phyloP scores from a whole-genome alignment of 2,888 invertebrate genomes.

The Falcaria lacertinaria region DNA sequence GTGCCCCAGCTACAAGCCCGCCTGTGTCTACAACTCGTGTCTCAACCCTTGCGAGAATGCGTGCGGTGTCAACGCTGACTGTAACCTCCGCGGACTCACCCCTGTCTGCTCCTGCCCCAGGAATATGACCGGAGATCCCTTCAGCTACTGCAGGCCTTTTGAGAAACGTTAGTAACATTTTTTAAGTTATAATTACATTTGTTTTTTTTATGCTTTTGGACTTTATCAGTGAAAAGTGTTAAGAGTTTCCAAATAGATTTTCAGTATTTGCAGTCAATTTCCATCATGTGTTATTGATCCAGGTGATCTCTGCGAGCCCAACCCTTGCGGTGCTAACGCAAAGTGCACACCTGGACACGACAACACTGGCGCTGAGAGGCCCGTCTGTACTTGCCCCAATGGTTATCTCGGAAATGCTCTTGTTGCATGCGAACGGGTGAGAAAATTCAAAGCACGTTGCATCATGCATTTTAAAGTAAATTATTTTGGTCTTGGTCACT shows the following conservation, averaged over 20 bases:
- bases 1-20: slow-evolving; percentile 87
- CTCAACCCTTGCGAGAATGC: slow-evolving; percentile 90
- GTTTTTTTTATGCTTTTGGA: too few relatives aligned
- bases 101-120: slow-evolving; percentile 92
- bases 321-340: slow-evolving; percentile 91
- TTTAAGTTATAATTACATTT: neutral
- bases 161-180: slow-evolving; percentile 81
- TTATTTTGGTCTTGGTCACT: too few relatives aligned
- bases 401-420: slow-evolving; percentile 90
- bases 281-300: neutral
- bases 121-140: slow-evolving; percentile 93
- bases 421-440: slow-evolving; percentile 81
- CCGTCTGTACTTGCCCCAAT: slow-evolving; percentile 90
- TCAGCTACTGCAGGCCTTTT: slow-evolving; percentile 88
- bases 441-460: too few relatives aligned
- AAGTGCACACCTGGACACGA: slow-evolving; percentile 91
- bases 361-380: slow-evolving; percentile 88
- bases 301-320: slow-evolving; percentile 92
- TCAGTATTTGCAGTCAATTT: too few relatives aligned
- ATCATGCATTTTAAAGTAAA: too few relatives aligned
- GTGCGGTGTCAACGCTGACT: slow-evolving; percentile 89
- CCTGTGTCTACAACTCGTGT: slow-evolving; percentile 90
- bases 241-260: too few relatives aligned
- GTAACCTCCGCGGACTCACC: slow-evolving; percentile 87
- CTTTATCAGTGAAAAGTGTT: too few relatives aligned